Conservation (phyloP, 2,888 invertebrate genomes). For the Eupeodes latifasciatus region DNA sequence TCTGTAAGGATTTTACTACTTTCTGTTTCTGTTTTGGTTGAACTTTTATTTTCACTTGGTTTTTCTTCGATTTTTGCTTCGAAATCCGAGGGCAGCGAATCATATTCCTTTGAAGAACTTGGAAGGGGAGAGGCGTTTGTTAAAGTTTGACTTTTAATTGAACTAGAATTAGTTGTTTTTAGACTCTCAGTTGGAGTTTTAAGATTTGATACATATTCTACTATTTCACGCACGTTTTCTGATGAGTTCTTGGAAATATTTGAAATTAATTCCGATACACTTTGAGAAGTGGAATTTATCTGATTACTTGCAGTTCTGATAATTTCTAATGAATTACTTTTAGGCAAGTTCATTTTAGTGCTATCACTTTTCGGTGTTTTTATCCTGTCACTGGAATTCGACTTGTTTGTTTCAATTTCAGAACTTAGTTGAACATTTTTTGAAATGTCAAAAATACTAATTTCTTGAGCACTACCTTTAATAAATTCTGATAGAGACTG, state of each 20-base stretch:
- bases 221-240: background rate
- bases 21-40: background rate
- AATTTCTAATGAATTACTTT: background rate
- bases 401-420: background rate
- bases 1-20: background rate
- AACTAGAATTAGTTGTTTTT: background rate
- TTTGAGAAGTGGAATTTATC: background rate
- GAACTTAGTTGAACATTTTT: background rate
- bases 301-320: background rate
- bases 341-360: background rate
- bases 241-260: background rate
- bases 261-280: background rate
- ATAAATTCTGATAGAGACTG: background rate
- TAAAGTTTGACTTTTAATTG: constrained; percentile 10
- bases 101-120: background rate
- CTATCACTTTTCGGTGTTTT: background rate
- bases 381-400: background rate
- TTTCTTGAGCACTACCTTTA: background rate
- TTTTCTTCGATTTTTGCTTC: background rate
- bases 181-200: background rate
- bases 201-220: background rate
- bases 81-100: background rate
- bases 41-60: background rate
- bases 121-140: background rate
- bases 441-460: background rate